A percentile compares a stretch with the other conserved stretches of the same genome.
Conservation (phyloP, 2,113 vertebrate genomes). For the Furnarius figulus region DNA sequence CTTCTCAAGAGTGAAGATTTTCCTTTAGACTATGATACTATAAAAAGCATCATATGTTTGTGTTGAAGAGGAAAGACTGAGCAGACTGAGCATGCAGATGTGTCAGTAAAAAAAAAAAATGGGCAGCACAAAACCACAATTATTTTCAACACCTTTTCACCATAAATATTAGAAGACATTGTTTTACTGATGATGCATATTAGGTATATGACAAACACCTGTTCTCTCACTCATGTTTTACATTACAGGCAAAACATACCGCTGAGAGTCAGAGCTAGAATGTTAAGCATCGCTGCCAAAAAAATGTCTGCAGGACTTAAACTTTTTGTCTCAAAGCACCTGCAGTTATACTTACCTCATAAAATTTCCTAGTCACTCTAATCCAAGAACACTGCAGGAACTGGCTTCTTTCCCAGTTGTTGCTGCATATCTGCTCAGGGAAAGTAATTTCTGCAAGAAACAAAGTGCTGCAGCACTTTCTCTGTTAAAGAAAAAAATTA, state of each 20-base stretch:
- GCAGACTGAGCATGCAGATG: background rate
- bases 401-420: conserved; percentile 2
- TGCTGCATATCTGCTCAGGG: background rate
- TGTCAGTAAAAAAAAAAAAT: fast-evolving
- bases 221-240: background rate
- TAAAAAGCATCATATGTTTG: background rate
- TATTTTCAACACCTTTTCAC: background rate
- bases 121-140: fast-evolving
- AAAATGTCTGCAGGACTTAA: background rate
- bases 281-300: background rate
- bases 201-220: background rate
- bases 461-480: background rate
- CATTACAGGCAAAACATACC: background rate
- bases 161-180: background rate
- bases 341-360: background rate
- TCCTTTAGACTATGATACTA: background rate
- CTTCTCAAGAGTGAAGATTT: background rate
- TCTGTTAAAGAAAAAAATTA: background rate
- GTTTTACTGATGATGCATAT: background rate
- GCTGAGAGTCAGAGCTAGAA: background rate
- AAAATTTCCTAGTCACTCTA: background rate
- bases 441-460: background rate
- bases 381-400: background rate
- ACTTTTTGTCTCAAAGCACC: background rate
- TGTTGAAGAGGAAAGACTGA: background rate